Evolutionary conservation across 2,888 invertebrate species (phyloP).

Genomic region (Colostygia pectinataria): DNA sequence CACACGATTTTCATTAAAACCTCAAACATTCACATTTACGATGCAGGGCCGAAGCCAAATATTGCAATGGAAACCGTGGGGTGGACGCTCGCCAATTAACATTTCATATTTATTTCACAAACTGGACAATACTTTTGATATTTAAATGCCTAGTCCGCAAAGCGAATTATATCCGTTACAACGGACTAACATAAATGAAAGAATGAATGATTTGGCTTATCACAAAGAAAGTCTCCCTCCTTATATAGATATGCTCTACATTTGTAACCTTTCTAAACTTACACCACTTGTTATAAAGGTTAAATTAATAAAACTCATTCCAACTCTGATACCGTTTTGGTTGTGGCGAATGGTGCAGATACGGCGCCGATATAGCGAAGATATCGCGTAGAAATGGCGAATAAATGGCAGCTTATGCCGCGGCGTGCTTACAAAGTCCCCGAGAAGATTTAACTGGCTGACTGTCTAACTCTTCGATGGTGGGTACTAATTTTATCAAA

Average conservation of each 20-base stretch:
- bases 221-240: no score
- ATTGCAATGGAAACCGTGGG: constrained; percentile 42
- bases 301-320: constrained; percentile 13
- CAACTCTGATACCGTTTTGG: constrained; percentile 15
- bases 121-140: constrained; percentile 2
- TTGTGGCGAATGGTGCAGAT: constrained; percentile 20
- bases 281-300: constrained; percentile 5
- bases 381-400: constrained; percentile 19
- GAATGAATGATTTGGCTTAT: no score
- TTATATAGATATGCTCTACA: no score
- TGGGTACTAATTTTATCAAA: constrained; percentile 37
- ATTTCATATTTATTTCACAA: constrained; percentile 14
- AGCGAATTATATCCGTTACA: no score
- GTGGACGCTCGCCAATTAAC: constrained; percentile 45
- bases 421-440: constrained; percentile 25
- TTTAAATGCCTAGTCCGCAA: no score
- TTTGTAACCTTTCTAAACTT: no score
- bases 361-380: constrained; percentile 7
- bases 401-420: constrained; percentile 23
- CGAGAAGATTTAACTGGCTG: constrained; percentile 22
- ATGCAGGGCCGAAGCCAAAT: constrained; percentile 45
- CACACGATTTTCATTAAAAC: neutral
- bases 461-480: constrained; percentile 19
- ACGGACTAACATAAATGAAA: no score
- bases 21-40: constrained; percentile 1